A percentile compares a stretch with the other conserved stretches of the same genome.
These are phyloP conservation scores for Miichthys miiuy DNA, from an alignment of 2,797 vertebrate species.

Conservation along the genomic window DNA sequence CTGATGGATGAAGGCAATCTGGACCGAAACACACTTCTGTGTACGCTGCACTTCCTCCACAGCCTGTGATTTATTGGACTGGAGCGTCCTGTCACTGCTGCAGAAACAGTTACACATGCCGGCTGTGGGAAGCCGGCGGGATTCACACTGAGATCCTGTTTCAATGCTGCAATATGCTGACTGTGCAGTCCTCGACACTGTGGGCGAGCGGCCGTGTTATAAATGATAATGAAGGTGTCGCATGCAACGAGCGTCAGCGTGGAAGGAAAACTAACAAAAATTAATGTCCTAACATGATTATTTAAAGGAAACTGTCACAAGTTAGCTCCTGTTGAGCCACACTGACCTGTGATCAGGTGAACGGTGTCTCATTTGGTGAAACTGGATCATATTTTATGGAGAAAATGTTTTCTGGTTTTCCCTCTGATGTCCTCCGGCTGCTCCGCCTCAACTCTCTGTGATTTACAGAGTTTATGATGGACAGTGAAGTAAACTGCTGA, in stretches of 20 bases:
- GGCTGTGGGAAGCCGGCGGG: conserved; percentile 13
- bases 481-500: no score
- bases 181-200: neutral
- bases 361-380: no score
- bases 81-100: conserved; percentile 28
- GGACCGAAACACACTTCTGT: conserved; percentile 57
- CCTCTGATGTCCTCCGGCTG: no score
- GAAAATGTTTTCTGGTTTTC: no score
- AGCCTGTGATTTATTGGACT: conserved; percentile 72
- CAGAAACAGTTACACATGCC: conserved; percentile 8
- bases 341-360: no score
- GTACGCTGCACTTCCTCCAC: conserved; percentile 42
- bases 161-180: conserved; percentile 43
- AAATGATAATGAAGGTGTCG: conserved; percentile 19
- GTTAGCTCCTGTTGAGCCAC: no score
- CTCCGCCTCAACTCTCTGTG: no score
- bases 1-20: conserved; percentile 68
- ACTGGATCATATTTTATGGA: no score
- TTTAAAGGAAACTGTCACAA: neutral
- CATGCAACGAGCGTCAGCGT: neutral
- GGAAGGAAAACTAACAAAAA: conserved; percentile 6
- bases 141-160: conserved; percentile 35
- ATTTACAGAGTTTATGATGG: no score
- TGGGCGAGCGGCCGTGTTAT: neutral
- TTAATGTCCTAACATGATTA: neutral